Conservation (phyloP, 2,888 invertebrate genomes). For the Euproctis similis region DNA sequence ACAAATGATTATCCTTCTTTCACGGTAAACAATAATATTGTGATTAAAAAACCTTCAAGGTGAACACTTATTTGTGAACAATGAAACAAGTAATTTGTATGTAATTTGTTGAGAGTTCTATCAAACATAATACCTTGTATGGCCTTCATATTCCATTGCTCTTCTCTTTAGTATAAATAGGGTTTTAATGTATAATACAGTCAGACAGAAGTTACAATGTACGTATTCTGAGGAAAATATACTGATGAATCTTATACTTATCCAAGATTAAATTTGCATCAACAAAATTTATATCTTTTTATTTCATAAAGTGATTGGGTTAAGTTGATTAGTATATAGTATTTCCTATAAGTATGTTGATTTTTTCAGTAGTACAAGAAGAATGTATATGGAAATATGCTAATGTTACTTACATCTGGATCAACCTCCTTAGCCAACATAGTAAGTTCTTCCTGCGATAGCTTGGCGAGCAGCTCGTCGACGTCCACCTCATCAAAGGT, state of each 20-base stretch:
- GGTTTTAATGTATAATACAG: too few species aligned
- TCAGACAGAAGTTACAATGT: too few species aligned
- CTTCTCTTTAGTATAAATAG: too few species aligned
- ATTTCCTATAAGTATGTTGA: too few species aligned
- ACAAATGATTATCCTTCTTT: constrained; percentile 3
- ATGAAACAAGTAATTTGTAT: constrained; percentile 21
- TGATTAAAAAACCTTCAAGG: constrained; percentile 24
- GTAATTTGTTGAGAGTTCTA: constrained; percentile 30
- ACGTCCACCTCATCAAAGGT: constrained; percentile 97
- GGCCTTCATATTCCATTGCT: constrained; percentile 33
- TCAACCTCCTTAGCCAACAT: constrained; percentile 99
- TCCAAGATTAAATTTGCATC: too few species aligned
- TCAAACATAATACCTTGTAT: constrained; percentile 19
- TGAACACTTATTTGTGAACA: constrained; percentile 21
- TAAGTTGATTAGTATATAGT: too few species aligned
- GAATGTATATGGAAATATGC: too few species aligned
- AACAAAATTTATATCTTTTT: too few species aligned
- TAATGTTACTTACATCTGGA: constrained; percentile 99
- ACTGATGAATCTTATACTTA: too few species aligned
- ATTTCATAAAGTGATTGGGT: too few species aligned
- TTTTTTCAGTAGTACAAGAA: too few species aligned
- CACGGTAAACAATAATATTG: constrained; percentile 13
- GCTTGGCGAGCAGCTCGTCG: constrained; percentile 93
- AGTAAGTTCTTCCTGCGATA: constrained; percentile 96
- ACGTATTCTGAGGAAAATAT: too few species aligned